Evolutionary conservation across 2,888 invertebrate species (phyloP), one percentile per base, ranked within the genome.

Genomic region (Lamproptera curius): DNA sequence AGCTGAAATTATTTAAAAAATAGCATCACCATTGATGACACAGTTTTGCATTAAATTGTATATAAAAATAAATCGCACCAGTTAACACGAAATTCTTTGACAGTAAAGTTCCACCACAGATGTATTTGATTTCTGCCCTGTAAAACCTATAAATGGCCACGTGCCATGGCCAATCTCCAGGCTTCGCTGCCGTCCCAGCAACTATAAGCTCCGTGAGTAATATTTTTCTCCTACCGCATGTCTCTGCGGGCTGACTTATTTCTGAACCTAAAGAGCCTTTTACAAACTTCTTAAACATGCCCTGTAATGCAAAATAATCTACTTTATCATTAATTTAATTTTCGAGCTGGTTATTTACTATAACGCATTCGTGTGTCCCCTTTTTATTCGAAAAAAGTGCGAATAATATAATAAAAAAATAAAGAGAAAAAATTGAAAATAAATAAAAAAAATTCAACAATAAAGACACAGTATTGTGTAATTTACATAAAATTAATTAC

Each of bases 81-180:
- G 79, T 78, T 11, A 80, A 37, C 6, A 80, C 64, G 13, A 62
- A 43, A 11, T 57, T 65, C 28, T 65, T 67, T 0, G 71, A 67
- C 2, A 82, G 43, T 36, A 82, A 50, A 1, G 75, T 76, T 5
- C 80, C 81, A 2, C 81, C 81, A 51, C 82, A 82, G 2, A 70
- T 71, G 37, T 76, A 79, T 15, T 62, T 65, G 1, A 71, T 57
- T 1, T 48, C 53, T 0, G 56, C 39, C n/a, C 58, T 55, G 8
- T 65, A 61, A 1, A 68, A 44, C 35, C 61, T 65, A 33, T 70
- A 74, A n/a, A 82, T 41, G 0, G 79, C 81, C 0, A 62, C 72
- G 55, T 82, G 82, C 81, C 81, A 82, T 0, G 82, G 81, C 78
- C 77, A 82, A 43, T 81, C 78, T 2, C 80, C 78, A 4, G 74